phyloP scores from a whole-genome alignment of 2,113 vertebrate species.

The Dasypus novemcinctus region DNA sequence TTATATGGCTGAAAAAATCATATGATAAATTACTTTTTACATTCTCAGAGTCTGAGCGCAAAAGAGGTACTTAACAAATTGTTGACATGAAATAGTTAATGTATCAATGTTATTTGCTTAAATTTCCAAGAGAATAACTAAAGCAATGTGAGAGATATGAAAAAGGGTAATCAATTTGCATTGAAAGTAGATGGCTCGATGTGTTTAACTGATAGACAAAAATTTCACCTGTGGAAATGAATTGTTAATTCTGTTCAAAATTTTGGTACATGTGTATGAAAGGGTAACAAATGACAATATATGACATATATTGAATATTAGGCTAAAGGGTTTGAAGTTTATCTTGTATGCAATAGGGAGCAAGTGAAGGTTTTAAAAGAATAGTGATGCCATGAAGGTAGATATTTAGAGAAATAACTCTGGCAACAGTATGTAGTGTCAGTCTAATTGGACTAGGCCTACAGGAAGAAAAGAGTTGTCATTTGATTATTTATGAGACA shows the following conservation, averaged over 20 bases:
- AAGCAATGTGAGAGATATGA: neutral
- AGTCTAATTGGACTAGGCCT: neutral
- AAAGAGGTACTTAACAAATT: neutral
- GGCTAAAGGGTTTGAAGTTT: neutral
- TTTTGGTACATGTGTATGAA: neutral
- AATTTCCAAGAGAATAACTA: neutral
- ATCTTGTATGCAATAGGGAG: neutral
- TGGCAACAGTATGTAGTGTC: neutral
- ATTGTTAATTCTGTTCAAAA: neutral
- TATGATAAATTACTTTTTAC: conserved; percentile 1
- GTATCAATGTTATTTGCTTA: neutral
- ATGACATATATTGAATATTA: neutral
- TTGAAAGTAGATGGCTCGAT: neutral
- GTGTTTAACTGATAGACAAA: neutral
- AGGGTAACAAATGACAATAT: neutral
- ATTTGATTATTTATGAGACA: conserved; percentile 5
- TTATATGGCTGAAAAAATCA: neutral
- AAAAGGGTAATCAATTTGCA: neutral
- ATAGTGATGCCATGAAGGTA: neutral
- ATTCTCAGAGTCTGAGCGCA: neutral
- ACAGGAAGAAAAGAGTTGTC: neutral
- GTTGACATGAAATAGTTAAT: neutral
- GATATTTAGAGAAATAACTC: neutral
- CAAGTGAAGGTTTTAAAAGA: neutral
- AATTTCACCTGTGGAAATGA: neutral